Evolutionary conservation across 1,140 invertebrate genomes (phyloP).

Genomic region (Triops longicaudatus): DNA sequence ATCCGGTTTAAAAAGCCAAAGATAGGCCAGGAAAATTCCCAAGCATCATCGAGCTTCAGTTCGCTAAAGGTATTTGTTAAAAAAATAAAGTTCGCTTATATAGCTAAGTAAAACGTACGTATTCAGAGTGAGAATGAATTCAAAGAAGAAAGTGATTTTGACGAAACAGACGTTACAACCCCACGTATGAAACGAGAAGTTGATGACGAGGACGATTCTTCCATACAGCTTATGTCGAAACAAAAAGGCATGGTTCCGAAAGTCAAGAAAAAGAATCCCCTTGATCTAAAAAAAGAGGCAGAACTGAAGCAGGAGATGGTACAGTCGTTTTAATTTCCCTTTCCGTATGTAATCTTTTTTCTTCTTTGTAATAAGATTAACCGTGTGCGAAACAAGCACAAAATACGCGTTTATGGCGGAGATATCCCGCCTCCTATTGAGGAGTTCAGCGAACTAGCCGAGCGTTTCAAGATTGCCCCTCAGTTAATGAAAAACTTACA

Average conservation of each 20-base stretch:
- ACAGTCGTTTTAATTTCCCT: not conserved
- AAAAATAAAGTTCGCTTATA: too few species aligned
- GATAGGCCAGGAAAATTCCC: not conserved
- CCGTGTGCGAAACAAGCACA: conserved; percentile 60
- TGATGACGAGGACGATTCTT: not conserved
- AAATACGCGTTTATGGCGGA: conserved; percentile 65
- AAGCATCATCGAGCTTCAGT: not conserved
- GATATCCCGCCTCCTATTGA: conserved; percentile 63
- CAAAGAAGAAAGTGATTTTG: not conserved
- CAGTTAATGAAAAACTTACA: conserved; percentile 63
- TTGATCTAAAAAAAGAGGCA: not conserved
- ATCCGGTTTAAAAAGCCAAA: not conserved
- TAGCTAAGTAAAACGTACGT: not conserved
- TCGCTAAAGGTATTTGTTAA: too few species aligned
- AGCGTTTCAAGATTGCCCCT: conserved; percentile 47
- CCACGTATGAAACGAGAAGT: not conserved
- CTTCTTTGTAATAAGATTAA: conserved; percentile 48
- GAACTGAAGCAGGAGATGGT: not conserved
- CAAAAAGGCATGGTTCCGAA: not conserved
- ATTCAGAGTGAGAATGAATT: not conserved
- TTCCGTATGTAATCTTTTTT: not conserved
- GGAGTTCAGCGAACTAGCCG: conserved; percentile 56
- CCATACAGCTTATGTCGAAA: not conserved
- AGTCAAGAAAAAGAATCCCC: not conserved
- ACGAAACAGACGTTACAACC: not conserved